Conservation (phyloP, 1,140 invertebrate genomes). For the Rhopalosiphum maidis region DNA sequence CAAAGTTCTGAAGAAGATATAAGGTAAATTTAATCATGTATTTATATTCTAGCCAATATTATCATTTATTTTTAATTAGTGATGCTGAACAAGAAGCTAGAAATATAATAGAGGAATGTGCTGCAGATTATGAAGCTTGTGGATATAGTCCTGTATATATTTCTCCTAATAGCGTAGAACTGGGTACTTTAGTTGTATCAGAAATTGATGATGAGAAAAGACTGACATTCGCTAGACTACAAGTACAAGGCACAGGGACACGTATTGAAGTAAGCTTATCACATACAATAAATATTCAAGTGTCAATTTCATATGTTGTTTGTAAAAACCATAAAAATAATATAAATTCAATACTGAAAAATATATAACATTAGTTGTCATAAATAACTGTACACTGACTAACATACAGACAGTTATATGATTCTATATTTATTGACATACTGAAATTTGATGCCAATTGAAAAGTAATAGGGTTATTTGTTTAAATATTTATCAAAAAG, state of each 20-base stretch:
- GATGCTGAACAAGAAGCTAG: constrained; percentile 65
- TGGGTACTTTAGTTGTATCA: constrained; percentile 80
- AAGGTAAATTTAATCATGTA: not conserved
- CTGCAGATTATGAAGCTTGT: constrained; percentile 78
- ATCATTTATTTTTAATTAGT: constrained; percentile 34
- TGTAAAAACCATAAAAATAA: not conserved
- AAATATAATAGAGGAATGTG: constrained; percentile 69
- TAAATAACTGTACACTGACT: constrained; percentile 47
- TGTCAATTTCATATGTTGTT: constrained; percentile 44
- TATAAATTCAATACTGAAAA: constrained; percentile 21
- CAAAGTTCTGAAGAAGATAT: constrained; percentile 43
- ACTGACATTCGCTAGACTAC: constrained; percentile 75
- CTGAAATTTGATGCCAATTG: constrained; percentile 37
- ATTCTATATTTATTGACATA: constrained; percentile 18
- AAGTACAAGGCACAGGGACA: constrained; percentile 68
- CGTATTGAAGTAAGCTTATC: constrained; percentile 64
- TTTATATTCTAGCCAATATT: not conserved
- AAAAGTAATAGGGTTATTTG: constrained; percentile 38
- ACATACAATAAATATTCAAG: constrained; percentile 38
- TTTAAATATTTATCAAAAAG: constrained; percentile 18
- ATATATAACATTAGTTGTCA: not conserved
- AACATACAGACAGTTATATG: constrained; percentile 33
- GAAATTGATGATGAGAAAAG: constrained; percentile 81
- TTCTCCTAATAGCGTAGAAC: constrained; percentile 74
- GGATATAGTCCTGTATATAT: constrained; percentile 85